Percentiles rank a stretch among this genome's conserved stretches.
Conservation (phyloP, 2,888 invertebrate species). For the Troilus luridus region DNA sequence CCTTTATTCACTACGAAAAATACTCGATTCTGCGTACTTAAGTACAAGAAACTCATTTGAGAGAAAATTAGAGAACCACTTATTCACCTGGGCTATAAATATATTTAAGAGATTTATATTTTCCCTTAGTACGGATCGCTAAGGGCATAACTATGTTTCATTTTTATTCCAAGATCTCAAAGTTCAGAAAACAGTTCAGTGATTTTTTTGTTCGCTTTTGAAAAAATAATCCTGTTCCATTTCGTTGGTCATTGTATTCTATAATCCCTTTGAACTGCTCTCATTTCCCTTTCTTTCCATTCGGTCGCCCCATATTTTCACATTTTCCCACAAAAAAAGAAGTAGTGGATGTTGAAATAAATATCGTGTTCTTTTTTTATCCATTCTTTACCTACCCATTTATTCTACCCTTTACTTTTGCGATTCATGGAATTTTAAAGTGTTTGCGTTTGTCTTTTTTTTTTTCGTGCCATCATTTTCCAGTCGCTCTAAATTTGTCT, state of each 20-base stretch:
- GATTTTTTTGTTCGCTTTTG: not conserved
- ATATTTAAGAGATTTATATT: not conserved
- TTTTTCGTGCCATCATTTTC: not conserved
- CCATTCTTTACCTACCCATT: not conserved
- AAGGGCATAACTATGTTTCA: not conserved
- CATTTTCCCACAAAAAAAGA: conserved; percentile 6
- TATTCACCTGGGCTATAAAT: too few relatives aligned
- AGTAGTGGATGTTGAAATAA: not conserved
- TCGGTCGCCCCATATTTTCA: not conserved
- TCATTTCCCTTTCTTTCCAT: conserved; percentile 1
- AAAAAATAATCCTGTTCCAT: not conserved
- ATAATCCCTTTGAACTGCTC: conserved; percentile 20
- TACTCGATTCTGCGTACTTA: too few relatives aligned
- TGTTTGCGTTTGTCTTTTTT: not conserved
- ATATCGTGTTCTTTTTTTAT: not conserved
- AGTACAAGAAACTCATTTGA: too few relatives aligned
- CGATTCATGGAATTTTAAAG: conserved; percentile 38
- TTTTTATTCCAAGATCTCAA: not conserved
- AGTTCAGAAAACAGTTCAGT: not conserved
- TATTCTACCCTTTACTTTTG: conserved; percentile 13
- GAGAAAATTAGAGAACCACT: too few relatives aligned
- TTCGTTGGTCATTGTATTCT: not conserved
- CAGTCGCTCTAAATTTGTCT: not conserved
- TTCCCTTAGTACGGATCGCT: not conserved
- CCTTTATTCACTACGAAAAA: too few relatives aligned